Conservation (phyloP, 2,797 vertebrate genomes). For the Muscicapa comitata region DNA sequence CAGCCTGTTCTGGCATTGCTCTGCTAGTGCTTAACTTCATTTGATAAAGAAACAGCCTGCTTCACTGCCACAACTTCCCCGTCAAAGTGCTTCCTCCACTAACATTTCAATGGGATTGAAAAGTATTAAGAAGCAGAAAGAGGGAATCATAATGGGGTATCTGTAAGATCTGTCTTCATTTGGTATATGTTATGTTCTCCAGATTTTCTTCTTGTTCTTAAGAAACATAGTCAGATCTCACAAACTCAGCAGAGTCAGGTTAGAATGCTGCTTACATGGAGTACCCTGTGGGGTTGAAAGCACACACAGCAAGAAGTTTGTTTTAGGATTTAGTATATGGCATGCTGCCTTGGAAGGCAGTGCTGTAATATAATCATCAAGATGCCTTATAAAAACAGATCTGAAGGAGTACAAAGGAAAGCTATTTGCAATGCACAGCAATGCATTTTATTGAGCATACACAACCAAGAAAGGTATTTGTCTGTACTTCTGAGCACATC, state of each 20-base stretch:
- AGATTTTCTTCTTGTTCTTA: neutral
- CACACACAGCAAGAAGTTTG: neutral
- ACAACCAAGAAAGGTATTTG: neutral
- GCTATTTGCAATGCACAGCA: neutral
- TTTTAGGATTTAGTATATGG: neutral
- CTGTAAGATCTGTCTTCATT: neutral
- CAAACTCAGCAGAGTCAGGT: neutral
- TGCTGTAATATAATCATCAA: slow-evolving; percentile 1
- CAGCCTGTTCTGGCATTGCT: neutral
- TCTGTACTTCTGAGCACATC: slow-evolving; percentile 25
- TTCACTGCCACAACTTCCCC: neutral
- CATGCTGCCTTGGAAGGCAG: slow-evolving; percentile 16
- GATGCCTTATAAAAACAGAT: slow-evolving; percentile 39
- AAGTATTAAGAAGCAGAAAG: neutral
- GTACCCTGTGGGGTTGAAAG: neutral
- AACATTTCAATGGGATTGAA: neutral
- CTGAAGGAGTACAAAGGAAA: slow-evolving; percentile 42
- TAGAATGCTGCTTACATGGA: neutral
- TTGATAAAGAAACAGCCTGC: neutral
- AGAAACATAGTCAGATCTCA: neutral
- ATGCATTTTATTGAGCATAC: neutral
- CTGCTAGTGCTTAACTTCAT: neutral
- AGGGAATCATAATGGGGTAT: neutral
- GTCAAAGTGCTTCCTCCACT: neutral
- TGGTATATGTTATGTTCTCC: neutral